phyloP scores from a whole-genome alignment of 2,888 invertebrate species.

The Pachydiplax longipennis region DNA sequence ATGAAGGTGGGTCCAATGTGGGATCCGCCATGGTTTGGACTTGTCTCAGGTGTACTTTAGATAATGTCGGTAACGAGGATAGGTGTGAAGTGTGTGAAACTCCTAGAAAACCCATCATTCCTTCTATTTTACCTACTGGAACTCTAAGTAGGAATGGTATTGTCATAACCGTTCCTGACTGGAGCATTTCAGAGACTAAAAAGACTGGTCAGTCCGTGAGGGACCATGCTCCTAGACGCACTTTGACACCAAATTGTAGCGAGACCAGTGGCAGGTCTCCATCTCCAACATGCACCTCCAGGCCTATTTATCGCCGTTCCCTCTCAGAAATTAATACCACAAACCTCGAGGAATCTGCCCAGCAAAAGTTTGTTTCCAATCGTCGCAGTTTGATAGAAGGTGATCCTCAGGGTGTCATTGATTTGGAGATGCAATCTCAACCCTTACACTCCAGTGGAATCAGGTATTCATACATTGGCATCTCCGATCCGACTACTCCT shows the following conservation, averaged over 20 bases:
- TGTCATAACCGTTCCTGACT: conserved; percentile 62
- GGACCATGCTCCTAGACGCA: not conserved
- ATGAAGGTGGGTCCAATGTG: conserved; percentile 57
- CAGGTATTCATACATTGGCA: conserved; percentile 56
- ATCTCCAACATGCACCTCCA: conserved; percentile 49
- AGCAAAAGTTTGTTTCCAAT: conserved; percentile 55
- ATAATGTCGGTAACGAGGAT: conserved; percentile 71
- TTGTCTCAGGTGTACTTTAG: conserved; percentile 77
- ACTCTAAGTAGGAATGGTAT: conserved; percentile 62
- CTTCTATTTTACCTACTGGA: conserved; percentile 47
- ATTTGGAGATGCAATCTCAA: conserved; percentile 58
- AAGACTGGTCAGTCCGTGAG: conserved; percentile 52
- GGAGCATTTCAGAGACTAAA: conserved; percentile 60
- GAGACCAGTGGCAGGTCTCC: conserved; percentile 18
- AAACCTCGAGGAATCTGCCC: conserved; percentile 51
- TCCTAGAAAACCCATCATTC: conserved; percentile 62
- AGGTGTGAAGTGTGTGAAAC: conserved; percentile 80
- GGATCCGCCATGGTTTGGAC: conserved; percentile 64
- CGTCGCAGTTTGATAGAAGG: conserved; percentile 56
- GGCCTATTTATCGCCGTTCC: conserved; percentile 62
- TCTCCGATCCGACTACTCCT: conserved; percentile 57
- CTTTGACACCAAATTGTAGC: conserved; percentile 19
- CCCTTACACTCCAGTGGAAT: conserved; percentile 61
- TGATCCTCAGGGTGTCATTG: conserved; percentile 52
- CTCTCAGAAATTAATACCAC: conserved; percentile 61